Evolutionary conservation across 2,797 vertebrate genomes (phyloP), one percentile per base, ranked within the genome.

Genomic region (Buphagus erythrorhynchus): DNA sequence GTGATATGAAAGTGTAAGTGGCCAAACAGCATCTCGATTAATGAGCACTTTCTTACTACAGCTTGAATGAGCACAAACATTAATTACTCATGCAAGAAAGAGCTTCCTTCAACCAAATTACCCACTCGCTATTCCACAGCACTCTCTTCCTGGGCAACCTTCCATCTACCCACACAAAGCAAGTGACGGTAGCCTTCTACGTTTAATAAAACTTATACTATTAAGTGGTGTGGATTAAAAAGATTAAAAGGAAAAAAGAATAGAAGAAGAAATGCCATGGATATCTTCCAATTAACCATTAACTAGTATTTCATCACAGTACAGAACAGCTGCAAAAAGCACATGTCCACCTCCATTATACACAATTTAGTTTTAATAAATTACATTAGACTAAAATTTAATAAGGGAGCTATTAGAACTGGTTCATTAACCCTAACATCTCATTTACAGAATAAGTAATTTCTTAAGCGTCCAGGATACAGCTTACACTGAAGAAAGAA

Each of bases 341-440:
- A 93, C 78, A 91, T 80, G 84, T 86, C 71, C 88, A 91, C 84
- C 65, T 92, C 86, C 91, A 95, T 96, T 92, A 93, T 38, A 93
- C 96, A 96, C 57, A 90, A 80, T 88, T 91, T 83, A 55, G 26
- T 82, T 96, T 65, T 73, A 78, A 96, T 81, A 94, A 76, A 93
- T 83, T 90, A 88, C 59, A 73, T 81, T 68, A 88, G 52, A 76
- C 26, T 38, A 80, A 95, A 95, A 96, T 93, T 84, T 95, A 95
- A 95, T 95, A 89, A 57, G 49, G 42, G 62, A 66, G 38, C 66
- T 68, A 90, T 93, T 94, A 92, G 78, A 86, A 86, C 28, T 83
- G 83, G 59, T 78, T 96, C 91, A 90, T 97, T 95, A 95, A 95
- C 73, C 74, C 79, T 81, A 94, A 88, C 77, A 93, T 90, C 92